A percentile compares a stretch with the other conserved stretches of the same genome.
These are phyloP conservation scores for Galeopterus variegatus DNA, from an alignment of 2,113 vertebrate genomes.

Conservation along the genomic window DNA sequence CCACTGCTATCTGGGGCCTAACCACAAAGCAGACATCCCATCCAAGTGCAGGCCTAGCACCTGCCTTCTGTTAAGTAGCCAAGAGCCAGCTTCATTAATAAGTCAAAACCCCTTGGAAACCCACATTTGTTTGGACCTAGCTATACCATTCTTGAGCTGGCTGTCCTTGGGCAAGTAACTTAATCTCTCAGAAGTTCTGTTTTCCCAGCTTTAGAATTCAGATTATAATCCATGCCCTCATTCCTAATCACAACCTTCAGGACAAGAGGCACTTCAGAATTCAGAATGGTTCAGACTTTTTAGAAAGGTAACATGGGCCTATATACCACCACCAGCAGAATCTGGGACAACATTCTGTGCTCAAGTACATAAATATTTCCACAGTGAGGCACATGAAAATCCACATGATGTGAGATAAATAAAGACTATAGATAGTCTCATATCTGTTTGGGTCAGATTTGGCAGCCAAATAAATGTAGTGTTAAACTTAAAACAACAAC, in stretches of 20 bases:
- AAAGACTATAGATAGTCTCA: constrained; percentile 19
- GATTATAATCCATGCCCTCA: neutral
- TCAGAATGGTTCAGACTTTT: neutral
- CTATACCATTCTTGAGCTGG: neutral
- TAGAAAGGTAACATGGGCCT: neutral
- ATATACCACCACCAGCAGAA: no score
- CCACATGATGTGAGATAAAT: neutral
- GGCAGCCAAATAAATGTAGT: constrained; percentile 40
- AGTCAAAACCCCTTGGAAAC: neutral
- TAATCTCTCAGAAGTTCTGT: neutral
- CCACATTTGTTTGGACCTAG: neutral
- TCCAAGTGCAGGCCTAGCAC: accelerated
- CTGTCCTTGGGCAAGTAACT: neutral
- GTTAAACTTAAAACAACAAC: neutral
- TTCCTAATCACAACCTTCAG: neutral
- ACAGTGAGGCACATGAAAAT: neutral
- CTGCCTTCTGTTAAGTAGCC: neutral
- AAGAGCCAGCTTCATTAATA: neutral
- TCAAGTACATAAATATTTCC: constrained; percentile 6
- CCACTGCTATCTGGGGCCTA: neutral
- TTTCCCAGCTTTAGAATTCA: neutral
- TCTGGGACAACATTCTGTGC: neutral
- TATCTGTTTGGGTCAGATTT: constrained; percentile 29
- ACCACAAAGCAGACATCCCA: neutral
- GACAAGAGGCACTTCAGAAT: neutral